Percentiles rank a stretch among this genome's conserved stretches.
phyloP scores from a whole-genome alignment of 2,113 vertebrate genomes.

The Monopterus albus region DNA sequence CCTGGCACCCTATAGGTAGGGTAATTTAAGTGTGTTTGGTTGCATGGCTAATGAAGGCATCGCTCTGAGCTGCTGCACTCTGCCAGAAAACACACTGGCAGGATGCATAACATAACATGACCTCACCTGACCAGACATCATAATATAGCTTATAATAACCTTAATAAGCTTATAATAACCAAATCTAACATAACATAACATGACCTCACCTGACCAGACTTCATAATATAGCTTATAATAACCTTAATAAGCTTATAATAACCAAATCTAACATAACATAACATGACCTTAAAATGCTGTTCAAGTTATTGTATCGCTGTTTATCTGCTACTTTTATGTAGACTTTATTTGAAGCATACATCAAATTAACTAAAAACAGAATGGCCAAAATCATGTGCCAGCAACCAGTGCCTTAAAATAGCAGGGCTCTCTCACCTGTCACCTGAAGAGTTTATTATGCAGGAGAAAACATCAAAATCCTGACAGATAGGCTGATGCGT shows the following conservation, averaged over 20 bases:
- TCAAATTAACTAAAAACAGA: conserved; percentile 40
- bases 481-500: conserved; percentile 71
- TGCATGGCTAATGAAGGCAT: conserved; percentile 47
- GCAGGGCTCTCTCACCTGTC: conserved; percentile 62
- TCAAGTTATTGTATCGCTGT: background rate
- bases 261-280: no score
- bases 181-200: background rate
- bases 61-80: conserved; percentile 16
- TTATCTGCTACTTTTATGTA: background rate
- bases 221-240: background rate
- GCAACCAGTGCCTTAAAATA: conserved; percentile 68
- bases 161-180: background rate
- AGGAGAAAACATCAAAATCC: conserved; percentile 48
- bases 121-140: no score
- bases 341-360: conserved; percentile 17
- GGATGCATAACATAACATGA: background rate
- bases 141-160: no score
- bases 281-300: background rate
- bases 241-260: background rate
- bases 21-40: conserved; percentile 72
- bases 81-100: background rate
- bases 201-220: no score
- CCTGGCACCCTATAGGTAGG: conserved; percentile 51
- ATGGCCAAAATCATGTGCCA: conserved; percentile 56
- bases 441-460: conserved; percentile 68